These are phyloP conservation scores for Elachura formosa DNA, from an alignment of 2,113 vertebrate species.

Conservation along the genomic window DNA sequence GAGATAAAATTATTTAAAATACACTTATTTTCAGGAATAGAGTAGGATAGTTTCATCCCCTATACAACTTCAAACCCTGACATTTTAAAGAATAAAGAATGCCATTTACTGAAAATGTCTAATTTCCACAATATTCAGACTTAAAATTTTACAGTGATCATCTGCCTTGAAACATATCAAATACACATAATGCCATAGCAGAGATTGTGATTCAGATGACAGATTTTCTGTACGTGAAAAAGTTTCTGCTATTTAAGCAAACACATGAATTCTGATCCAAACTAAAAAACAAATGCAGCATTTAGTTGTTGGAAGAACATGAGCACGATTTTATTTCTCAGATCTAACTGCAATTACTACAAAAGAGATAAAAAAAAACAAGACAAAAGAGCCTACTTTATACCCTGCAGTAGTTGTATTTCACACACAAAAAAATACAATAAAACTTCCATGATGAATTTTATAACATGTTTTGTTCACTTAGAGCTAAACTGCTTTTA, in stretches of 20 bases:
- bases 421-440: neutral
- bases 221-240: neutral
- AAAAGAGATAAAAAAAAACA: neutral
- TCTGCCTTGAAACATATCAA: constrained; percentile 3
- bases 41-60: neutral
- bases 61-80: neutral
- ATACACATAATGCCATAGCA: neutral
- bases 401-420: neutral
- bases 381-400: neutral
- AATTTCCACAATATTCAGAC: neutral
- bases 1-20: neutral
- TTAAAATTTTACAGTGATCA: neutral
- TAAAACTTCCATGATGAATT: neutral
- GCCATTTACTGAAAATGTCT: constrained; percentile 3
- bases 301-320: neutral
- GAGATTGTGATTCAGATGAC: neutral
- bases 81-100: neutral
- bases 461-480: neutral
- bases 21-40: neutral
- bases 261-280: neutral
- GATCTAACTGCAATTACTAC: neutral
- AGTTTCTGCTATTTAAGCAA: constrained; percentile 8
- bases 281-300: neutral
- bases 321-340: neutral
- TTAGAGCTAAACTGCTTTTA: neutral